phyloP scores from a whole-genome alignment of 2,888 invertebrate species.

The Ochropleura leucogaster region DNA sequence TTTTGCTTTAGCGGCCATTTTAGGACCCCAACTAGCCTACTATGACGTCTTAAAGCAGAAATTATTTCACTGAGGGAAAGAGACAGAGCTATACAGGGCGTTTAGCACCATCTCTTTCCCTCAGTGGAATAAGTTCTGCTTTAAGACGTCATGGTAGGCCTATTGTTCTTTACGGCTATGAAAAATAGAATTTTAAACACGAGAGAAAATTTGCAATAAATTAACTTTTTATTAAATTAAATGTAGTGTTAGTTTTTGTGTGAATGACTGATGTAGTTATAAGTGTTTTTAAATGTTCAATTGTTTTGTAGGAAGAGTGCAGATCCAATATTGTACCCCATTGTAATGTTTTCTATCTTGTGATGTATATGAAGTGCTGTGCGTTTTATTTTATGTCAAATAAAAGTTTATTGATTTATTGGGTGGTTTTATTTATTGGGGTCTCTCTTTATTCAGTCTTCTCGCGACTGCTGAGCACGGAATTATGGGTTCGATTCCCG shows the following conservation, averaged over 20 bases:
- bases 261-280: constrained; percentile 69
- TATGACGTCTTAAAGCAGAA: too few relatives aligned
- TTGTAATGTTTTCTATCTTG: constrained; percentile 71
- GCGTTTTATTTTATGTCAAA: constrained; percentile 71
- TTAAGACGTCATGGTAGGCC: too few relatives aligned
- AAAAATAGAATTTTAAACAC: neutral
- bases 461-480: too few relatives aligned
- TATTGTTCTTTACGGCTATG: constrained; percentile 33
- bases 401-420: constrained; percentile 69
- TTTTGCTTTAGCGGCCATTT: too few relatives aligned
- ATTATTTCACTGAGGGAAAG: too few relatives aligned
- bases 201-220: constrained; percentile 16
- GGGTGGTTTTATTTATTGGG: constrained; percentile 30
- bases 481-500: too few relatives aligned
- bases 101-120: too few relatives aligned
- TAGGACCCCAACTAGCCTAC: too few relatives aligned
- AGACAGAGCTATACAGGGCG: too few relatives aligned
- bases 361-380: constrained; percentile 73
- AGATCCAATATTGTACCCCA: constrained; percentile 61
- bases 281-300: constrained; percentile 66
- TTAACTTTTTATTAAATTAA: constrained; percentile 33
- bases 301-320: constrained; percentile 63
- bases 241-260: constrained; percentile 49
- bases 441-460: too few relatives aligned
- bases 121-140: too few relatives aligned